Base-by-base conservation (phyloP, 2,113 vertebrate genomes). In the Catharus fuscescens region DNA sequence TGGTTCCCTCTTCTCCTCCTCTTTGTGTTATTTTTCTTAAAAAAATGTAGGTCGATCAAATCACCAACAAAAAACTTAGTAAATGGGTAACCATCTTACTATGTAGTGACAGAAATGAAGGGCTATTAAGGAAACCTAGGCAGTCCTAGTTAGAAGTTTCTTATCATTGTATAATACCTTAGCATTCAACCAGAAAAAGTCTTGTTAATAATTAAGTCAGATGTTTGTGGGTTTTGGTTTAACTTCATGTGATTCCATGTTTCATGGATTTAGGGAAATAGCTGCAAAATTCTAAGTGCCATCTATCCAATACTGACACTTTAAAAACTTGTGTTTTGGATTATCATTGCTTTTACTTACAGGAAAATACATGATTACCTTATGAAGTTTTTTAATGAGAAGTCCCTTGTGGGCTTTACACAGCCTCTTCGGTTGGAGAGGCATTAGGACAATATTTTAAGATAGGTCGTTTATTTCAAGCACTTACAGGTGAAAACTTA, bases 141-240 rank as follows among this genome's bases (percentile, higher is more conserved):
- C 82, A 56, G 5, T 60, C 54, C 26, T 52, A 44, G 24, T 32
- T 71, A 40, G 19, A 67, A 28, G 3, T 26, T 77, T 0, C 11
- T 65, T 80, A 40, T 42, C 2, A 3, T 29, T 76, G 4, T 34
- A 12, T 25, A 67, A 36, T 36, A 71, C 4, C 7, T 45, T 67
- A 56, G 2, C 29, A 54, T 78, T 20, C 25, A 61, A 61, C 16
- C 13, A 53, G 20, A 86, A 59, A 54, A 48, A 9, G 6, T 21
- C 15, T 38, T 42, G 2, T 38, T 73, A 62, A 64, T 60, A 36
- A 53, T 83, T 18, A 65, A 50, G 7, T 66, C 4, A 23, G 10
- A 2, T 14, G 10, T 40, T 60, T 42, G 14, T 47, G 2, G 2
- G 0, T 24, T 85, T 42, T 7, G 8, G 29, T 53, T 60, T 6